Evolutionary conservation across 2,888 invertebrate genomes (phyloP).

Genomic region (Therioaphis trifolii): DNA sequence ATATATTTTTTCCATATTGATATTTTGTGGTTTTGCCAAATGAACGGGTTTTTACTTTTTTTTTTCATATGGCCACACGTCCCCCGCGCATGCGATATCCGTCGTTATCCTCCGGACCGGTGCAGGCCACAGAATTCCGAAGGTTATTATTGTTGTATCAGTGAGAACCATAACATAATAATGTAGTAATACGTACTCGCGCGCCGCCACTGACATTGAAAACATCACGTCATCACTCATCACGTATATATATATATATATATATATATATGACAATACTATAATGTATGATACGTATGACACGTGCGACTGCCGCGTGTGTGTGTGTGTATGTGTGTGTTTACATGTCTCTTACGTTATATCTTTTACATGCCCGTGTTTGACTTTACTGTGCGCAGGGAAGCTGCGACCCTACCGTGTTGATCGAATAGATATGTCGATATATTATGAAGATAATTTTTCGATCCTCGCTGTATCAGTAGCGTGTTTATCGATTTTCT

Average conservation of each 20-base stretch:
- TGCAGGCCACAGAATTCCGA: background rate
- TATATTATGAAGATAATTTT: too few species aligned
- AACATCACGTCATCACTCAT: too few species aligned
- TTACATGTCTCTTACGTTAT: background rate
- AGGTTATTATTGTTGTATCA: background rate
- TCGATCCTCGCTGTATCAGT: too few species aligned
- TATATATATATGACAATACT: background rate
- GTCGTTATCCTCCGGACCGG: too few species aligned
- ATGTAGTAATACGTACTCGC: too few species aligned
- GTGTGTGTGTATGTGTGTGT: background rate
- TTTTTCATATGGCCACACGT: background rate
- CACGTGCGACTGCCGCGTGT: background rate
- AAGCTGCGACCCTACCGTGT: too few species aligned
- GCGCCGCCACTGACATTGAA: too few species aligned
- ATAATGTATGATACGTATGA: background rate
- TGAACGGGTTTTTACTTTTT: slow-evolving; percentile 1
- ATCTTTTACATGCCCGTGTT: too few species aligned
- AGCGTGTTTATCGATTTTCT: too few species aligned
- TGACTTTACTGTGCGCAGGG: too few species aligned
- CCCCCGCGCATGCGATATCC: too few species aligned
- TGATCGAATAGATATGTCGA: too few species aligned
- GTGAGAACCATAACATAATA: background rate
- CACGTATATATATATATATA: background rate
- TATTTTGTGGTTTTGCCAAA: background rate
- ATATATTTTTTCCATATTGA: background rate